Percentiles rank a stretch among this genome's conserved stretches.
phyloP scores from a whole-genome alignment of 64 coral and sea anemone genomes.

The Stylophora pistillata region DNA sequence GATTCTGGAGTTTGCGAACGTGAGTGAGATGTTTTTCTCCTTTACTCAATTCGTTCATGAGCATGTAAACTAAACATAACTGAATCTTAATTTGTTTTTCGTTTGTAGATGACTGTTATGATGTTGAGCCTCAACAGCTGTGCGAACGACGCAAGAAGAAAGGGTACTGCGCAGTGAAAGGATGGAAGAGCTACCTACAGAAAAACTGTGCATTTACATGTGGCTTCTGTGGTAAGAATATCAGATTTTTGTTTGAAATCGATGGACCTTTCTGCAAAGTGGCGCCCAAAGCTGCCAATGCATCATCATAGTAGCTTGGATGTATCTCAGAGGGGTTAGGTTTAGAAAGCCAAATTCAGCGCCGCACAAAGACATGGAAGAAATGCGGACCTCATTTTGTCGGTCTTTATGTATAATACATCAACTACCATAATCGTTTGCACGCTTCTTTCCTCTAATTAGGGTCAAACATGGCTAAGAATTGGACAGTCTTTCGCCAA shows the following conservation, averaged over 20 bases:
- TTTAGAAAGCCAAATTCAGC: no score
- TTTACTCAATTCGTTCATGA: not conserved
- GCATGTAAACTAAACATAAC: no score
- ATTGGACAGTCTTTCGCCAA: no score
- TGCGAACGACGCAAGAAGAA: not conserved
- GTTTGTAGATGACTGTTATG: constrained; percentile 6
- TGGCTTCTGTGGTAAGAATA: not conserved
- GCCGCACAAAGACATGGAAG: no score
- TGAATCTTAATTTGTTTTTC: not conserved
- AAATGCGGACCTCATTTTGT: no score
- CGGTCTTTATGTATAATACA: no score
- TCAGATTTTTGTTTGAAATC: no score
- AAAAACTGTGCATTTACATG: not conserved
- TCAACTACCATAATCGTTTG: no score
- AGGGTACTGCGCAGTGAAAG: not conserved
- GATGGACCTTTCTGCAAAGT: no score
- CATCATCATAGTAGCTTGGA: not conserved
- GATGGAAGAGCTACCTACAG: not conserved
- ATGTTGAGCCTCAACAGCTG: constrained; percentile 3
- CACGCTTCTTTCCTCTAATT: no score
- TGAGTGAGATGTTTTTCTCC: not conserved
- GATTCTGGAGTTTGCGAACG: not conserved
- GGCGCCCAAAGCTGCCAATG: no score
- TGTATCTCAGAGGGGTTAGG: not conserved
- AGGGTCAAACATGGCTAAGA: no score